Conservation (phyloP, 2,888 invertebrate genomes). For the Hipparchia sbordonii region DNA sequence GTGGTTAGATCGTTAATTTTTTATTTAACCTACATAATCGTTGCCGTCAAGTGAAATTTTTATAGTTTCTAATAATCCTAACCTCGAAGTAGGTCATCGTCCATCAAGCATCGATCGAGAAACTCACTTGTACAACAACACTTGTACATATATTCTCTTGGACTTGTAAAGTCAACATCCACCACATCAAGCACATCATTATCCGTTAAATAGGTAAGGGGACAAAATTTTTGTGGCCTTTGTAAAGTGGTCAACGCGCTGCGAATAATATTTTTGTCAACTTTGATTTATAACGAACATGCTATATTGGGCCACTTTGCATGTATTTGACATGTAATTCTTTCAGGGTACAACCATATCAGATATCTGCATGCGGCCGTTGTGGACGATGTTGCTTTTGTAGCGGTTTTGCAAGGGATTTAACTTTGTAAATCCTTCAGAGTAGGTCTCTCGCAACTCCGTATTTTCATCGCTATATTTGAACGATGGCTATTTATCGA, state of each 20-base stretch:
- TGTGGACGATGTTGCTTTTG: conserved; percentile 18
- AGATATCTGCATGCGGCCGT: conserved; percentile 18
- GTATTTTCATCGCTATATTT: conserved; percentile 51
- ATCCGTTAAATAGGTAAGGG: neutral
- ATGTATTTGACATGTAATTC: conserved; percentile 23
- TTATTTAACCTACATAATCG: too few species aligned
- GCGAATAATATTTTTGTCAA: neutral
- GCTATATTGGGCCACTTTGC: conserved; percentile 26
- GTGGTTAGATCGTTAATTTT: too few species aligned
- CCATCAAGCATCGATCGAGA: neutral
- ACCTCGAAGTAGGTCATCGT: neutral
- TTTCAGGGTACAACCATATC: conserved; percentile 30
- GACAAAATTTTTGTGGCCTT: neutral
- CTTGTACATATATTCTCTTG: too few species aligned
- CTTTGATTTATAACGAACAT: neutral
- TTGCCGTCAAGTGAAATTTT: too few species aligned
- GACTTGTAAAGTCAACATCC: too few species aligned
- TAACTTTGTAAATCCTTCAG: conserved; percentile 65
- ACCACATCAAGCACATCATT: neutral
- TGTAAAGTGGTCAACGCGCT: neutral
- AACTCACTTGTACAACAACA: neutral
- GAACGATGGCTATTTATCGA: conserved; percentile 38
- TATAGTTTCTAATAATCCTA: neutral
- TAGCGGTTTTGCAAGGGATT: conserved; percentile 65
- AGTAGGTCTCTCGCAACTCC: conserved; percentile 65